A percentile compares a stretch with the other conserved stretches of the same genome.
phyloP scores from a whole-genome alignment of 2,797 vertebrate species.

The Labeo calbasu region DNA sequence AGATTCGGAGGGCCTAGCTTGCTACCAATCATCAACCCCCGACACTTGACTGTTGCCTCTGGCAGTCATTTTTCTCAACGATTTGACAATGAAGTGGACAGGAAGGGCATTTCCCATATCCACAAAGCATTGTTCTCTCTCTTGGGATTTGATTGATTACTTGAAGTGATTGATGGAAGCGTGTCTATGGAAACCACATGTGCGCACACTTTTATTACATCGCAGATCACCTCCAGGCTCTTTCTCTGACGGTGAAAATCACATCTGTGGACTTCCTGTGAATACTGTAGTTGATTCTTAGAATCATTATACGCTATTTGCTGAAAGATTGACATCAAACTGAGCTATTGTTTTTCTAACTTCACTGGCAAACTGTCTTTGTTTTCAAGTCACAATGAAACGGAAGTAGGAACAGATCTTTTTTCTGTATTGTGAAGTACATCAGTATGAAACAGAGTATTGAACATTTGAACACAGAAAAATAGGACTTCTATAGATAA shows the following conservation, averaged over 20 bases:
- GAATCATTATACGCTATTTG: neutral
- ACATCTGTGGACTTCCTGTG: constrained; percentile 5
- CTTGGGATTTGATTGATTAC: constrained; percentile 48
- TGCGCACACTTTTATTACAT: constrained; percentile 27
- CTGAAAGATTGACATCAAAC: neutral
- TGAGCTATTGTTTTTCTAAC: neutral
- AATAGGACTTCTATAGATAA: too few relatives aligned
- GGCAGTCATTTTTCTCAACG: constrained; percentile 52
- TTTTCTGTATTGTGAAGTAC: neutral
- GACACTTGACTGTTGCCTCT: constrained; percentile 51
- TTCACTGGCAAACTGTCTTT: neutral
- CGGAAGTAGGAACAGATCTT: neutral
- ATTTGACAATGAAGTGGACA: constrained; percentile 52
- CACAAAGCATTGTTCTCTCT: constrained; percentile 55
- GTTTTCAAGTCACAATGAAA: neutral
- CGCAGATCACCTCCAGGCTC: neutral
- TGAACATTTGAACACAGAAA: neutral
- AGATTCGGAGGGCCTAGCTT: constrained; percentile 42
- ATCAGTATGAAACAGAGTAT: neutral
- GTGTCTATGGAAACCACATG: constrained; percentile 25
- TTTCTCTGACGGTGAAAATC: constrained; percentile 8
- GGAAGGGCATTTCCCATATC: constrained; percentile 59
- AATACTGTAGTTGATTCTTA: neutral
- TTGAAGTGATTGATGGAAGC: constrained; percentile 54
- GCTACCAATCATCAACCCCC: constrained; percentile 26